These are phyloP conservation scores for Zeus faber DNA, from an alignment of 2,113 vertebrate species.

Conservation along the genomic window DNA sequence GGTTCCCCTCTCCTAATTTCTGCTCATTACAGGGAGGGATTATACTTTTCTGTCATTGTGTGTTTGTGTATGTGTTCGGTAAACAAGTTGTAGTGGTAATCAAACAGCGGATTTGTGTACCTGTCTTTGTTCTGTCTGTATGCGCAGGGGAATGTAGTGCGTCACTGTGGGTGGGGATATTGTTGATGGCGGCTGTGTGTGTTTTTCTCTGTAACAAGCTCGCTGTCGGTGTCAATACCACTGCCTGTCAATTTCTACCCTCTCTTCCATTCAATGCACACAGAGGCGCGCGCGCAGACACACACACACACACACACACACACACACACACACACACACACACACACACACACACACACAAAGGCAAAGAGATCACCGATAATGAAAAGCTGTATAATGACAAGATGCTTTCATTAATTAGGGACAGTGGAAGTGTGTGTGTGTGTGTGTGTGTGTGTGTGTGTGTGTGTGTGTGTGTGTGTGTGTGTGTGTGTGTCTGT, in stretches of 20 bases:
- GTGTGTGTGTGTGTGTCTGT: background rate
- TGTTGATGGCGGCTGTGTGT: background rate
- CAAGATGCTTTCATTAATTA: background rate
- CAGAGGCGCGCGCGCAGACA: background rate
- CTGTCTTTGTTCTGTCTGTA: conserved; percentile 4
- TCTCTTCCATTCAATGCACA: conserved; percentile 9
- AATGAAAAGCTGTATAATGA: background rate
- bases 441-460: background rate
- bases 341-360: conserved; percentile 8
- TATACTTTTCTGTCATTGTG: conserved; percentile 1
- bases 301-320: conserved; percentile 1
- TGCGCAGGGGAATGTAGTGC: background rate
- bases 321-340: background rate
- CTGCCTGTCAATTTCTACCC: conserved; percentile 22
- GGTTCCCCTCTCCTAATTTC: too few species aligned
- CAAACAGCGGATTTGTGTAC: too few species aligned
- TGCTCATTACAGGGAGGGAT: too few species aligned
- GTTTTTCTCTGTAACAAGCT: conserved; percentile 36
- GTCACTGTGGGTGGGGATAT: background rate
- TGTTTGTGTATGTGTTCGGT: conserved; percentile 1
- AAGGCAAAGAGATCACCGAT: background rate
- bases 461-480: background rate
- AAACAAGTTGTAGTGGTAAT: too few species aligned
- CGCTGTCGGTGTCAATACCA: conserved; percentile 24
- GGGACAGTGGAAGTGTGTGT: background rate